Conservation (phyloP, 2,888 invertebrate species). For the Apamea anceps region DNA sequence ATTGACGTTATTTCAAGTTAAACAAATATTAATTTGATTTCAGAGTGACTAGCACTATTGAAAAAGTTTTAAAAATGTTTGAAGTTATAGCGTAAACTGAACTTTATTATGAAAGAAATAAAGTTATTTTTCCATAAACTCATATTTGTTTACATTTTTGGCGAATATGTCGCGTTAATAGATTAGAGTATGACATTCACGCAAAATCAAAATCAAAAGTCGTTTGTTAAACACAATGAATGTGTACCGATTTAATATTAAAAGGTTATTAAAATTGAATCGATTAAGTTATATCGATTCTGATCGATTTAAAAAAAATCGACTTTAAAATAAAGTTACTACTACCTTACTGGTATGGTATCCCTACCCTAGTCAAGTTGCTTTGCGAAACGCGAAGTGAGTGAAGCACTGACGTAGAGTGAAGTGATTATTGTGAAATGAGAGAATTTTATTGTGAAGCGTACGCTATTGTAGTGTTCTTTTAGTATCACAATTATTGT, state of each 20-base stretch:
- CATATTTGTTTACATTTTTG: no score
- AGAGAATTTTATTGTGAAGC: slow-evolving; percentile 10
- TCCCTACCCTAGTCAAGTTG: slow-evolving; percentile 23
- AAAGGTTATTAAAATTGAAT: not conserved
- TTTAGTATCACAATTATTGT: not conserved
- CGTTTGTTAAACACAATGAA: not conserved
- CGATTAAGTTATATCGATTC: not conserved
- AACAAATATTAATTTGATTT: no score
- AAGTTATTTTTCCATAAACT: no score
- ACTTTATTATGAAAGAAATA: no score
- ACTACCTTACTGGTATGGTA: slow-evolving; percentile 12
- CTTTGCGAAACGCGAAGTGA: not conserved
- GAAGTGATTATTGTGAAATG: slow-evolving; percentile 30
- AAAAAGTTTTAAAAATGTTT: no score
- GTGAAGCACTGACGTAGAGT: no score
- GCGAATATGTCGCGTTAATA: no score
- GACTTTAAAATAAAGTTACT: not conserved
- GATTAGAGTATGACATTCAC: no score
- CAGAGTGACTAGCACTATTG: no score
- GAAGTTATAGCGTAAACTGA: no score
- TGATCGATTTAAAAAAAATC: not conserved
- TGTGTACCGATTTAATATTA: not conserved
- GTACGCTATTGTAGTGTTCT: not conserved
- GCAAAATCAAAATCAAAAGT: no score
- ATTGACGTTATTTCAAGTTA: no score